phyloP scores from a whole-genome alignment of 1,140 invertebrate species.

The Mya arenaria region DNA sequence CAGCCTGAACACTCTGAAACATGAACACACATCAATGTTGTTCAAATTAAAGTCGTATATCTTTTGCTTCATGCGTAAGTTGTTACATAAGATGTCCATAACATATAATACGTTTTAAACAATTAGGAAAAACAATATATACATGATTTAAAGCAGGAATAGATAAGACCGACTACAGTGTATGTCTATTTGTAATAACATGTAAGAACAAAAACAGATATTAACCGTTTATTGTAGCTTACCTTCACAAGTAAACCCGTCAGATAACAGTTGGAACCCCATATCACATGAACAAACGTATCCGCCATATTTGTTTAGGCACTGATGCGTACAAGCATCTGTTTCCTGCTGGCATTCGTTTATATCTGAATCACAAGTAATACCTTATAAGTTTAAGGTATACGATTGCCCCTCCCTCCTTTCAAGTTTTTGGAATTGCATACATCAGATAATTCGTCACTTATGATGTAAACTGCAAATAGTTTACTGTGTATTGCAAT shows the following conservation, averaged over 20 bases:
- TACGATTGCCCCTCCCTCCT: too few relatives aligned
- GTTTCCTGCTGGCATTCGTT: slow-evolving; percentile 1
- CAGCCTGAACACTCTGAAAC: too few relatives aligned
- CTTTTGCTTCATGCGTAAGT: too few relatives aligned
- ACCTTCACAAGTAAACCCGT: slow-evolving; percentile 32
- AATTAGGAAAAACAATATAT: background rate
- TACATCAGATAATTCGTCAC: too few relatives aligned
- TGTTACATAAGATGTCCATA: too few relatives aligned
- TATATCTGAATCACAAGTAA: slow-evolving; percentile 51
- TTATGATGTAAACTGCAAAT: too few relatives aligned
- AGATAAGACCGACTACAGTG: background rate
- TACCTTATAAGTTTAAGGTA: too few relatives aligned
- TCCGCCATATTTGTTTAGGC: background rate
- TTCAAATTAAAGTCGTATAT: too few relatives aligned
- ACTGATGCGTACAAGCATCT: slow-evolving; percentile 18
- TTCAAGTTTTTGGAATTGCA: too few relatives aligned
- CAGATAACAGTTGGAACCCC: slow-evolving; percentile 16
- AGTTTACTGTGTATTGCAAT: too few relatives aligned
- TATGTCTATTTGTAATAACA: background rate
- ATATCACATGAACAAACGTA: slow-evolving; percentile 23
- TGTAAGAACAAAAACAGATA: background rate
- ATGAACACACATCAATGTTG: too few relatives aligned
- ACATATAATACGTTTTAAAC: too few relatives aligned
- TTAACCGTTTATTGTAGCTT: background rate
- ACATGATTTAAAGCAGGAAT: background rate